These are phyloP conservation scores for Drosophila kanekoi DNA, from an alignment of 2,888 invertebrate species.

Conservation along the genomic window DNA sequence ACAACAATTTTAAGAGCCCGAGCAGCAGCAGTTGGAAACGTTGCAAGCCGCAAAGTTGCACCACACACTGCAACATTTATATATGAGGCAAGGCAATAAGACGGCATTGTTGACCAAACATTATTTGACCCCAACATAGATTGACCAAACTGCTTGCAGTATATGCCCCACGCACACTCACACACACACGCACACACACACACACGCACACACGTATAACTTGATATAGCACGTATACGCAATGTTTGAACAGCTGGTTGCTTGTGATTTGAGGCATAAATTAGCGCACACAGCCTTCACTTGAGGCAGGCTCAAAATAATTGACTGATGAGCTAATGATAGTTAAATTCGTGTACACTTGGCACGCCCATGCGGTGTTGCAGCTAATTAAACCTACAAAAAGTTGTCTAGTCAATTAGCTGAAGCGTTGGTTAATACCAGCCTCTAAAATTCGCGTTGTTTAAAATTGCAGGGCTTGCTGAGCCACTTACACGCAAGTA, in stretches of 20 bases:
- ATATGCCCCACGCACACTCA: slow-evolving; percentile 5
- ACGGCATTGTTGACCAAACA: slow-evolving; percentile 54
- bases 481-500: slow-evolving; percentile 62
- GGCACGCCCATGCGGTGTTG: slow-evolving; percentile 58
- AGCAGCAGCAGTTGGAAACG: not conserved
- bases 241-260: slow-evolving; percentile 5
- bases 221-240: slow-evolving; percentile 54
- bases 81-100: slow-evolving; percentile 2
- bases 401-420: slow-evolving; percentile 69
- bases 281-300: not conserved
- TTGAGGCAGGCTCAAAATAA: slow-evolving; percentile 35
- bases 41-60: slow-evolving; percentile 18
- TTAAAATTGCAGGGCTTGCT: slow-evolving; percentile 69
- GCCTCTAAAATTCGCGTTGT: slow-evolving; percentile 38
- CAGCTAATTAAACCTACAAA: slow-evolving; percentile 58
- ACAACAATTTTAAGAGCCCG: not conserved
- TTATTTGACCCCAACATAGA: slow-evolving; percentile 56
- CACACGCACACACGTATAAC: slow-evolving; percentile 12
- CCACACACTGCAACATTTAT: not conserved
- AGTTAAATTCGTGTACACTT: slow-evolving; percentile 39
- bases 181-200: not conserved
- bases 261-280: slow-evolving; percentile 19
- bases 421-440: slow-evolving; percentile 45
- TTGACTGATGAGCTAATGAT: slow-evolving; percentile 47
- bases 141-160: slow-evolving; percentile 10